A percentile compares a stretch with the other conserved stretches of the same genome.
Conservation (phyloP, 2,113 vertebrate species). For the Centropus unirufus region DNA sequence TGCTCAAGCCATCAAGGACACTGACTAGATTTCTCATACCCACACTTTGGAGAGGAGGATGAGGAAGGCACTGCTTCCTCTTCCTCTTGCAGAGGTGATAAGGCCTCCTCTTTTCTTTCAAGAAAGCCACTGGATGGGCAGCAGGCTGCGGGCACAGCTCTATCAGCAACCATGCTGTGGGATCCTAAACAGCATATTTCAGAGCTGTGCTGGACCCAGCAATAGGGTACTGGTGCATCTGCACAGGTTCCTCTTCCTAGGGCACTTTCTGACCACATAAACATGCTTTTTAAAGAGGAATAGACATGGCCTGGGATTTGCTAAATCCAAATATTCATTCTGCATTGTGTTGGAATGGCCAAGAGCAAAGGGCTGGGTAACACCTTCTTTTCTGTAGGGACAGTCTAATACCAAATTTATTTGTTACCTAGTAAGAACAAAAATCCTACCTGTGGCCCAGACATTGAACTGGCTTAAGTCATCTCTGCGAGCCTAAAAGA, state of each 20-base stretch:
- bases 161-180: accelerated
- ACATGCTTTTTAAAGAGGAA: background rate
- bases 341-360: background rate
- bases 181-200: background rate
- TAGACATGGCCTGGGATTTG: background rate
- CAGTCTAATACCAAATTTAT: background rate
- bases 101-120: background rate
- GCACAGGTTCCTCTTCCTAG: background rate
- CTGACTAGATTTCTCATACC: background rate
- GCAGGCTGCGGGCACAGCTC: accelerated
- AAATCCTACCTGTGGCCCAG: background rate
- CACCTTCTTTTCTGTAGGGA: background rate
- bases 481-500: background rate
- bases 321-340: background rate
- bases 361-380: background rate
- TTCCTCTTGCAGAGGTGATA: background rate
- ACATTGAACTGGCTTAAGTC: background rate
- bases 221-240: accelerated
- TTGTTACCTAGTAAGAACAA: background rate
- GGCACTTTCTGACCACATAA: background rate
- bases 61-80: background rate
- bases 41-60: accelerated
- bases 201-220: background rate
- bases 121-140: background rate
- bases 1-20: accelerated